Base-by-base conservation (phyloP, 1,140 invertebrate genomes). In the Eriosoma lanigerum region DNA sequence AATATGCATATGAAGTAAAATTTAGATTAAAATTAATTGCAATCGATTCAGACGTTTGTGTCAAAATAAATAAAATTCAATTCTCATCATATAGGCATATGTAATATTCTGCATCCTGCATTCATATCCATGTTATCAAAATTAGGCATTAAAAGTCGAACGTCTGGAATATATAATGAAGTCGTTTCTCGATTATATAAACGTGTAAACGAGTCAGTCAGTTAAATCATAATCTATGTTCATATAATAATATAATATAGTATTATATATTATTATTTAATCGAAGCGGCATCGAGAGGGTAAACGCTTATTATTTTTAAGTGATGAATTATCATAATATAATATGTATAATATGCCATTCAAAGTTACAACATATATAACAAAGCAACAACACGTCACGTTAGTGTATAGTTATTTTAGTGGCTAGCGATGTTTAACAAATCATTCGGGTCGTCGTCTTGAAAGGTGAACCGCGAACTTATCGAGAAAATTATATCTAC, bases 1-100 rank as follows among this genome's bases (percentile, higher is more conserved):
- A 24, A 6, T 17, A 48, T 48, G 44, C 44, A 26, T 21, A 68
- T 17, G 2, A 26, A 58, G 21, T 13, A 48, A 8, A 19, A 3
- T 48, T 68, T 15, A 15, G 6, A 68, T 46, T 26, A 26, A 48
- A 68, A 68, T 68, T 68, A 68, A 68, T 48, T 68, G 21, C 38
- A 26, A 68, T 48, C 66, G 21, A 24, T 68, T 68, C 15, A 12
- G 21, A 68, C 48, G 15, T 17, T 24, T 29, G 8, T 62, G 64
- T 66, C 64, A 66, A 46, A 66, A 38, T 38, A 38, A 38, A 38
- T 38, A 38, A 8, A 38, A 46, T 66, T 24, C 15, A 10, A 24
- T 46, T 66, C 44, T 21, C 12, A 4, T 66, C 32, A 21, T n/a
- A n/a, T n/a, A n/a, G 44, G 15, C 38, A n/a, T 8, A 3, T 38